Conservation (phyloP, 2,113 vertebrate genomes). For the Eudyptes chrysolophus region DNA sequence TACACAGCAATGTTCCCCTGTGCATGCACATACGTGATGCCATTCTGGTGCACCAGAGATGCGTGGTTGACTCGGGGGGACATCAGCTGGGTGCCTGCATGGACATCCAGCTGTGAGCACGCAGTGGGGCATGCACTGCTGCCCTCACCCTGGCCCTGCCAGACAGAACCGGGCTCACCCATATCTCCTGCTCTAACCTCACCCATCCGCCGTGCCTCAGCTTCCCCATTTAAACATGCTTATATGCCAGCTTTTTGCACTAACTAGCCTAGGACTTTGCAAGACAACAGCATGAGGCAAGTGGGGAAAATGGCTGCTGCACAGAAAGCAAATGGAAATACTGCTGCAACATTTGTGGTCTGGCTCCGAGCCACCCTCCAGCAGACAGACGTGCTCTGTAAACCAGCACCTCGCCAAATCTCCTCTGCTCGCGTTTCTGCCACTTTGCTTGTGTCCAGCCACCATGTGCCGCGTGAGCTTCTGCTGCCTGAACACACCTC, state of each 20-base stretch:
- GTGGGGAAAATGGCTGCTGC: neutral
- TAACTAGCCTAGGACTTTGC: neutral
- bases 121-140: neutral
- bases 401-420: neutral
- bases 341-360: neutral
- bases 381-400: neutral
- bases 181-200: neutral
- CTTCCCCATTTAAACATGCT: neutral
- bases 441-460: neutral
- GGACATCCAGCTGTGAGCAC: neutral
- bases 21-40: neutral
- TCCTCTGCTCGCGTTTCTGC: neutral
- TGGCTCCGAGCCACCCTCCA: neutral
- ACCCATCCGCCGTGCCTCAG: neutral
- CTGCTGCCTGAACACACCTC: neutral
- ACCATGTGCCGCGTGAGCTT: neutral
- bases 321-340: neutral
- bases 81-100: neutral
- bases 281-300: neutral
- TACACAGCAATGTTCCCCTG: neutral
- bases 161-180: neutral
- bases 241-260: neutral
- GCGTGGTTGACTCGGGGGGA: rapidly evolving
- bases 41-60: neutral
- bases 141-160: neutral